Percentiles rank a stretch among this genome's conserved stretches.
phyloP scores from a whole-genome alignment of 2,888 invertebrate species.

The Suillia variegata region DNA sequence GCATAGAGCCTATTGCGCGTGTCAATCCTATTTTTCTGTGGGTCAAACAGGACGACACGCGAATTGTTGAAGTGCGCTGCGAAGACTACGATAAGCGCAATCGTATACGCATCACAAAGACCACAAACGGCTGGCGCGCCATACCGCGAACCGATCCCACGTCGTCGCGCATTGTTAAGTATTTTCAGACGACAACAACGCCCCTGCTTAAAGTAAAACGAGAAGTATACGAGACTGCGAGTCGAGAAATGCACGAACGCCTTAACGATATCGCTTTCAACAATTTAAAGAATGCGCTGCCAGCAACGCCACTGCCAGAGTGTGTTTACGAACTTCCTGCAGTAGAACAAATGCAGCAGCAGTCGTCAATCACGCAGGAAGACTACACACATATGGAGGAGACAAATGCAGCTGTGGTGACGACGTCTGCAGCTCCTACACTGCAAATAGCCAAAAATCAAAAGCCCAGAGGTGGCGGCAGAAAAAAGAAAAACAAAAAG shows the following conservation, averaged over 20 bases:
- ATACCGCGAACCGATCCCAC: slow-evolving; percentile 75
- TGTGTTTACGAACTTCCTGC: too few species aligned
- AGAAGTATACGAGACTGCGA: slow-evolving; percentile 37
- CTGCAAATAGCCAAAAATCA: too few species aligned
- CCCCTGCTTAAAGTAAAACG: slow-evolving; percentile 60
- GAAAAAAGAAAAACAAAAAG: too few species aligned
- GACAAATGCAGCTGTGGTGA: too few species aligned
- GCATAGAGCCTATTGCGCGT: slow-evolving; percentile 26
- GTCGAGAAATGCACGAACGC: neutral
- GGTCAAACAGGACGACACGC: slow-evolving; percentile 80
- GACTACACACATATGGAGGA: too few species aligned
- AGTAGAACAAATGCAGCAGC: too few species aligned
- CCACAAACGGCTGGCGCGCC: slow-evolving; percentile 80
- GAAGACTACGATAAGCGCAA: slow-evolving; percentile 87
- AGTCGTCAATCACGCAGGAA: too few species aligned
- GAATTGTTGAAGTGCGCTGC: slow-evolving; percentile 82
- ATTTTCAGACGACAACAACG: slow-evolving; percentile 58
- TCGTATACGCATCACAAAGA: slow-evolving; percentile 81
- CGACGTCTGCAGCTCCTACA: too few species aligned
- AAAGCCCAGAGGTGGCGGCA: too few species aligned
- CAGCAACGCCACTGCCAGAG: too few species aligned
- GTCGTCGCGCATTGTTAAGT: slow-evolving; percentile 53
- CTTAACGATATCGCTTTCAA: too few species aligned
- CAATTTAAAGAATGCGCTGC: too few species aligned
- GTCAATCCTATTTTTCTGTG: slow-evolving; percentile 81